phyloP scores from a whole-genome alignment of 2,797 vertebrate genomes.

The Babyrousa celebensis region DNA sequence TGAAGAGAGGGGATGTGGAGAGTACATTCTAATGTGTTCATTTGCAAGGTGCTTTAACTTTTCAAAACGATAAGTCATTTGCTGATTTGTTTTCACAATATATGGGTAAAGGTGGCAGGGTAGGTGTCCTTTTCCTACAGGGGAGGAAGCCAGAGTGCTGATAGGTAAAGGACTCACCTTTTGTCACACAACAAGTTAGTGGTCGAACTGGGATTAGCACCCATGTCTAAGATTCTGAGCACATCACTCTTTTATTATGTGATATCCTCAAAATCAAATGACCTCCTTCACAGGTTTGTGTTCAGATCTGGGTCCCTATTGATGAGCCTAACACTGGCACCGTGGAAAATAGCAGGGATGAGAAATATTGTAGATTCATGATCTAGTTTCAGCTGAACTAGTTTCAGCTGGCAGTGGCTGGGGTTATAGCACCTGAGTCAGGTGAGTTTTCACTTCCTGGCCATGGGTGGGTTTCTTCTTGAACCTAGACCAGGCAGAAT shows the following conservation, averaged over 20 bases:
- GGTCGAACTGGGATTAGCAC: neutral
- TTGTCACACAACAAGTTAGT: neutral
- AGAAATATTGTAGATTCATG: neutral
- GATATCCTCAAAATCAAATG: slow-evolving; percentile 4
- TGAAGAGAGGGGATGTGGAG: neutral
- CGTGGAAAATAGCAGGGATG: neutral
- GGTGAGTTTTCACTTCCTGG: slow-evolving; percentile 7
- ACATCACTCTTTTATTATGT: neutral
- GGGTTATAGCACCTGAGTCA: neutral
- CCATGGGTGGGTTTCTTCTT: neutral
- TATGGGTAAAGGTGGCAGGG: neutral
- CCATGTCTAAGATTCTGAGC: neutral
- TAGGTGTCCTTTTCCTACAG: neutral
- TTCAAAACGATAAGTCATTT: neutral
- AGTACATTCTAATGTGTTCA: neutral
- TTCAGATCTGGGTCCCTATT: neutral
- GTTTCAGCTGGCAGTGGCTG: neutral
- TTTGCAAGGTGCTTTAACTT: neutral
- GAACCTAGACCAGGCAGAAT: neutral
- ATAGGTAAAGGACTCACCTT: neutral
- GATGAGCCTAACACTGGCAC: neutral
- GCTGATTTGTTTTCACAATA: neutral
- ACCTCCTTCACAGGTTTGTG: neutral
- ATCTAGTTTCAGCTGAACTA: neutral
- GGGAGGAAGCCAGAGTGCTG: neutral